These are phyloP conservation scores for Hermetia illucens DNA, from an alignment of 1,140 invertebrate genomes.

Conservation along the genomic window DNA sequence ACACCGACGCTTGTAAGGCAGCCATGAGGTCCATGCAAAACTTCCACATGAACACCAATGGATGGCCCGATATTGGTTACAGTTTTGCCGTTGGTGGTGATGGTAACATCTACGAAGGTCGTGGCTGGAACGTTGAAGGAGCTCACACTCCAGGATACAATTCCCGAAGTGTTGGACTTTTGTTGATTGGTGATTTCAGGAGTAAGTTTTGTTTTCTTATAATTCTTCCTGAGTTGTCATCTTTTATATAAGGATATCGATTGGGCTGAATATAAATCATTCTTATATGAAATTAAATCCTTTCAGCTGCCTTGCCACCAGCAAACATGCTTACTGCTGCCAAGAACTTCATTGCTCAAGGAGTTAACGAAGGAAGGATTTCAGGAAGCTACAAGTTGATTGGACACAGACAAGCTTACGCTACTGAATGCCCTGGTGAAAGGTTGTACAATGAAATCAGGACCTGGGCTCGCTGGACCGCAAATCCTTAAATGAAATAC, in stretches of 20 bases:
- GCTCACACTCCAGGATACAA: conserved; percentile 40
- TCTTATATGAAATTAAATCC: too few relatives aligned
- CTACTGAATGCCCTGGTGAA: conserved; percentile 49
- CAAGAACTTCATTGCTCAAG: conserved; percentile 40
- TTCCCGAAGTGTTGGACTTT: conserved; percentile 40
- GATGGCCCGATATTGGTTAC: conserved; percentile 48
- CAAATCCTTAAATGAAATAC: too few relatives aligned
- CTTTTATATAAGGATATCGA: too few relatives aligned
- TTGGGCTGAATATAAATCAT: too few relatives aligned
- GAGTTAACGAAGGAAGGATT: conserved; percentile 39
- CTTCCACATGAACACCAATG: conserved; percentile 37
- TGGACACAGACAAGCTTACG: conserved; percentile 45
- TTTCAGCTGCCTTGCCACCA: conserved; percentile 36
- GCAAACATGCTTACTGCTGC: conserved; percentile 37
- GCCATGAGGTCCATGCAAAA: conserved; percentile 39
- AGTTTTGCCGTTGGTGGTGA: conserved; percentile 40
- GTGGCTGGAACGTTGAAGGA: conserved; percentile 42
- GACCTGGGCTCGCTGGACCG: conserved; percentile 46
- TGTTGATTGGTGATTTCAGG: conserved; percentile 50
- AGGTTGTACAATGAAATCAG: conserved; percentile 40
- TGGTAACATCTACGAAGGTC: conserved; percentile 41
- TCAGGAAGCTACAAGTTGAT: conserved; percentile 40
- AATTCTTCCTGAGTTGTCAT: too few relatives aligned
- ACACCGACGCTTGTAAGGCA: conserved; percentile 27
- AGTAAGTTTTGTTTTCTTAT: too few relatives aligned